Evolutionary conservation across 2,888 invertebrate species (phyloP).

Genomic region (Onthophagus sagittarius): DNA sequence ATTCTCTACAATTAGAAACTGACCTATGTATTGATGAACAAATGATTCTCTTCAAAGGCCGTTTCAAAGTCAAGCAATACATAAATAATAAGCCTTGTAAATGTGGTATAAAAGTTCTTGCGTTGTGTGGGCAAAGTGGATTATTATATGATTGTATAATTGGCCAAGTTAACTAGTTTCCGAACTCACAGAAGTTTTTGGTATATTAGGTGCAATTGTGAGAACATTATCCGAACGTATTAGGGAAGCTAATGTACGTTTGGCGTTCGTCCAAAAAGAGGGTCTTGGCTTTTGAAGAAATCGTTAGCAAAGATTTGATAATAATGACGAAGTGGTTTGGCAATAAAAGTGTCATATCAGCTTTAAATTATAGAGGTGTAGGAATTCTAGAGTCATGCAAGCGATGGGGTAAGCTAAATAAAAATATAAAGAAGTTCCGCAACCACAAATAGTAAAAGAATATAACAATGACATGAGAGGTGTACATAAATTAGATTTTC

Average conservation of each 20-base stretch:
- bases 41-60: constrained; percentile 12
- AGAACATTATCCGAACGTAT: constrained; percentile 24
- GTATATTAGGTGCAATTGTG: constrained; percentile 25
- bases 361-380: constrained; percentile 29
- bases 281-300: constrained; percentile 17
- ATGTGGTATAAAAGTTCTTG: constrained; percentile 36
- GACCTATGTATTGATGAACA: constrained; percentile 10
- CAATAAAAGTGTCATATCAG: constrained; percentile 27
- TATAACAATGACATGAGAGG: no score
- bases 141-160: constrained; percentile 36
- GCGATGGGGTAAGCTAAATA: constrained; percentile 27
- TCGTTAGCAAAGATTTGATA: constrained; percentile 17
- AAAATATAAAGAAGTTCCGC: no score
- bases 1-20: background rate
- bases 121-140: constrained; percentile 35
- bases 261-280: no score
- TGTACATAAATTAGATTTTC: no score
- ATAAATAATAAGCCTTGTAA: constrained; percentile 26
- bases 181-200: constrained; percentile 22
- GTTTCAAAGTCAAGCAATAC: constrained; percentile 20
- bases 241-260: constrained; percentile 14
- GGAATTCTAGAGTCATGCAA: constrained; percentile 25
- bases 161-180: constrained; percentile 34
- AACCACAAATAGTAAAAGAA: no score
- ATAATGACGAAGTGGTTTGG: constrained; percentile 27